A percentile compares a stretch with the other conserved stretches of the same genome.
These are phyloP conservation scores for Palythoa grandis DNA, from an alignment of 92 coral and sea anemone genomes.

Conservation along the genomic window DNA sequence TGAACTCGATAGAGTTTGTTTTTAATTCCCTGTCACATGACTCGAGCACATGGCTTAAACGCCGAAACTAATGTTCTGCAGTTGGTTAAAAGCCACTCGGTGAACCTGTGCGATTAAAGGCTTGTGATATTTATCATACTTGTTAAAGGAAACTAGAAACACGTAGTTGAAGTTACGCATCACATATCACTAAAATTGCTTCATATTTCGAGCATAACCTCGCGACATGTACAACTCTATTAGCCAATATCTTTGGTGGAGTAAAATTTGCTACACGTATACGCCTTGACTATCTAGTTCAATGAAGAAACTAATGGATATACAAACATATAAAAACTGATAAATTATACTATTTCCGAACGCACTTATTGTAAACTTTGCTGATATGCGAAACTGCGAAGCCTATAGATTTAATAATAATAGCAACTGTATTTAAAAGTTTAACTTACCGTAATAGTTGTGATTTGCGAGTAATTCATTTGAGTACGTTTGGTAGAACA, in stretches of 20 bases:
- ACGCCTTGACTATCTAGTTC: too few species aligned
- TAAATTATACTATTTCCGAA: too few species aligned
- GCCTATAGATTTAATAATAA: neutral
- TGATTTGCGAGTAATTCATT: neutral
- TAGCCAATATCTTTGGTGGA: too few species aligned
- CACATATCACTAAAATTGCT: too few species aligned
- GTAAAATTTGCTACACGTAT: too few species aligned
- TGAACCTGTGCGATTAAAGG: neutral
- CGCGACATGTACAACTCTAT: too few species aligned
- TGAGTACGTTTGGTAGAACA: neutral
- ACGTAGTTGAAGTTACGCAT: too few species aligned
- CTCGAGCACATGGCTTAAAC: slow-evolving; percentile 6
- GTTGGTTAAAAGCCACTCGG: neutral
- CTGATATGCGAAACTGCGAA: neutral
- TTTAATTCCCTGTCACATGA: slow-evolving; percentile 4
- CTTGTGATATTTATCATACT: neutral
- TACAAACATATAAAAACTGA: too few species aligned
- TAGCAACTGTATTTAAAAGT: neutral
- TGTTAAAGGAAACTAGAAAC: neutral
- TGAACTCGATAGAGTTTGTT: neutral
- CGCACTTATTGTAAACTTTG: neutral
- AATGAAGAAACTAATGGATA: too few species aligned
- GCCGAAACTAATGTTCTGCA: neutral
- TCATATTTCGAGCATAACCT: too few species aligned
- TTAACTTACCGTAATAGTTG: neutral